These are phyloP conservation scores for Ladona fulva DNA, from an alignment of 1,140 invertebrate species.

Conservation along the genomic window DNA sequence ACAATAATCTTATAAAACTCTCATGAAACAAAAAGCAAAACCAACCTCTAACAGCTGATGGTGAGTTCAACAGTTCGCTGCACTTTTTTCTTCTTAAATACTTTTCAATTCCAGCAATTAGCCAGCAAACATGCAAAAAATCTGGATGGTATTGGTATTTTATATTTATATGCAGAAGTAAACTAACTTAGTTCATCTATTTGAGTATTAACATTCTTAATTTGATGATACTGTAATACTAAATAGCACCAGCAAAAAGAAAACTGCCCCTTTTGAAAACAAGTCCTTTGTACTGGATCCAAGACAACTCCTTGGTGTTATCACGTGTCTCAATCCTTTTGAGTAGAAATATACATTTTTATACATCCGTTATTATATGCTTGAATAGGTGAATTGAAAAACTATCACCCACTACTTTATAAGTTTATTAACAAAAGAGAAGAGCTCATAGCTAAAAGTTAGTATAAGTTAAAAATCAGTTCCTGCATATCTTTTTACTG, in stretches of 20 bases:
- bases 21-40: no score
- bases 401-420: background rate
- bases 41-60: no score
- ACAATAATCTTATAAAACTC: no score
- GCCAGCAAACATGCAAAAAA: no score
- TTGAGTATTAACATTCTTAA: no score
- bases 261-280: background rate
- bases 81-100: no score
- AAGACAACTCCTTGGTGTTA: background rate
- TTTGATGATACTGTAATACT: background rate
- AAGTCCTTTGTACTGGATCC: background rate
- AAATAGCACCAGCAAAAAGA: constrained; percentile 1
- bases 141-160: no score
- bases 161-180: no score
- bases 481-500: background rate
- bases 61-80: no score
- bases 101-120: no score
- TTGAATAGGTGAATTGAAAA: background rate
- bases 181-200: no score
- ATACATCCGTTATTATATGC: no score
- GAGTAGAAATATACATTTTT: background rate
- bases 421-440: constrained; percentile 4
- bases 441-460: background rate
- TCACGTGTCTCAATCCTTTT: background rate
- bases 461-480: background rate